Evolutionary conservation across 2,797 vertebrate genomes (phyloP), one percentile per base, ranked within the genome.

Genomic region (Melanotaenia pygmaea): DNA sequence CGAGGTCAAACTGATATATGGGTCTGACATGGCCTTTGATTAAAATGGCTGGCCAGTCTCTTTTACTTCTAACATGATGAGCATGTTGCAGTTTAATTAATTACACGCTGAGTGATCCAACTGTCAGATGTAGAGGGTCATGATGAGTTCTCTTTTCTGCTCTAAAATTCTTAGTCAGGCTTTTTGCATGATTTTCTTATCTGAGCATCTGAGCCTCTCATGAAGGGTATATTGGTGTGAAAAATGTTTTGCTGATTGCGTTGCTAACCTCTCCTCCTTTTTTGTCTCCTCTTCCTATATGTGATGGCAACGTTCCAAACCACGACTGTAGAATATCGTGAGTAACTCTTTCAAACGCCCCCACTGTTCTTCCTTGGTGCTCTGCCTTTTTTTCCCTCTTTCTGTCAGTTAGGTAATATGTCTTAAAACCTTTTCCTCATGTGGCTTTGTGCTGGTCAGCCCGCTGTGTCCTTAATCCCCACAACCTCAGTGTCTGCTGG

Each of bases 271-370:
- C 9, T 30, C 28, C 28, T 84, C 32, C 89, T 70, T 79, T 79
- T 72, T 77, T 67, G 2, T 76, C 59, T 70, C 63, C 77, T 50
- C 61, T 87, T 59, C 38, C 50, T 80, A 43, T 83, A 45, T 38
- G 77, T 63, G 11, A 30, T 84, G 88, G 83, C 72, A 40, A 63
- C 70, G 64, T 53, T 87, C 81, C 82, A 85, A 80, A 90, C 83
- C 69, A 77, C 68, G 65, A 77, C 84, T 83, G 64, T 72, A 93
- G 92, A 87, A 92, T 93, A 89, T 93, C 90, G 92, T 93, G 86
- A 93, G 92, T 93, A 93, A 64, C 62, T 79, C 57, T 70, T 82
- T 77, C 59, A 65, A 68, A 75, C 62, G 3, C 69, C 81, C 35
- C 77, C 77, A 32, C 79, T 83, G 20, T 69, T 82, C 76, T 47